Conservation (phyloP, 92 coral and sea anemone genomes). For the Palythoa grandiflora region DNA sequence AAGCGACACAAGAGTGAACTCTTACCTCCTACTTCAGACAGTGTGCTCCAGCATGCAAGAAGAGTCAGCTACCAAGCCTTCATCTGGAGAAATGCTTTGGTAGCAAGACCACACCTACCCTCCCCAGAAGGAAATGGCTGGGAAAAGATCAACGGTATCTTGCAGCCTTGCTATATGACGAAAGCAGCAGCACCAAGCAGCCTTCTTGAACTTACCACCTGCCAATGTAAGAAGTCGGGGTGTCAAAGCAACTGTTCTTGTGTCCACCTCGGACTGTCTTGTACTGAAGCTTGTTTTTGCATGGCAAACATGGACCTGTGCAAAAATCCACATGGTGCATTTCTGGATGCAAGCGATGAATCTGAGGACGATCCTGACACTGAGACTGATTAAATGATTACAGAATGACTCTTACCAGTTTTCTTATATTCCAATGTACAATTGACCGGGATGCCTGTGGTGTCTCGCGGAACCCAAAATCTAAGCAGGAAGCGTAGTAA, state of each 20-base stretch:
- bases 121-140: constrained; percentile 56
- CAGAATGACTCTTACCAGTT: background rate
- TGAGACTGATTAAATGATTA: background rate
- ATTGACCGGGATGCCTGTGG: no score
- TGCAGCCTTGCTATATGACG: no score
- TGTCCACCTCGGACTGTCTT: constrained; percentile 51
- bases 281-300: constrained; percentile 58
- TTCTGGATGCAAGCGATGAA: constrained; percentile 12
- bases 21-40: constrained; percentile 52
- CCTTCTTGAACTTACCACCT: no score
- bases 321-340: constrained; percentile 57
- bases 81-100: constrained; percentile 33
- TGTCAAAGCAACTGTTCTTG: constrained; percentile 59
- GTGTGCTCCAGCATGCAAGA: constrained; percentile 40
- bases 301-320: constrained; percentile 62
- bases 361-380: background rate
- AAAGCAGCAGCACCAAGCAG: no score
- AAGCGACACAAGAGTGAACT: constrained; percentile 17
- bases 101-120: constrained; percentile 24
- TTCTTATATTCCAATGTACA: no score
- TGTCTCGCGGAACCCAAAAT: no score
- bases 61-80: constrained; percentile 50
- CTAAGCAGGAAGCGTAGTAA: no score
- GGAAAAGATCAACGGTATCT: background rate
- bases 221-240: constrained; percentile 5